These are phyloP conservation scores for Drosophila niveifrons DNA, from an alignment of 2,888 invertebrate species.

Conservation along the genomic window DNA sequence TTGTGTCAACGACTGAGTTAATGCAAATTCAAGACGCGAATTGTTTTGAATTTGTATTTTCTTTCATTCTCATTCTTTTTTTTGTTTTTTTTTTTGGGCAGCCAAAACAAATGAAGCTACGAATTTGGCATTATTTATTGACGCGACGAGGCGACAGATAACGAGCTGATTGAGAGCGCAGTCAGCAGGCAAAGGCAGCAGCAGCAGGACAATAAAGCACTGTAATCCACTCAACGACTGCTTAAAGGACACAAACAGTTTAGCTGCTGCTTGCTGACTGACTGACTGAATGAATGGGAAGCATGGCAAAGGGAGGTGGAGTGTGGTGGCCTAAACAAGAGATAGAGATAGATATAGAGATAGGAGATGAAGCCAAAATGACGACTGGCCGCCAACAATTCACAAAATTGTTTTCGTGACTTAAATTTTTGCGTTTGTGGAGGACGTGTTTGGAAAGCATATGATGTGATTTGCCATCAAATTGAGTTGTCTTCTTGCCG, in stretches of 20 bases:
- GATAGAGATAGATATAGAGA: conserved; percentile 13
- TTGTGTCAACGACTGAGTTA: conserved; percentile 36
- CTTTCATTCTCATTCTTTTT: neutral
- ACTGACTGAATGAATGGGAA: neutral
- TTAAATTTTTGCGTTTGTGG: conserved; percentile 83
- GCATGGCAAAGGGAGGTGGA: neutral
- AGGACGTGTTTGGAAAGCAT: conserved; percentile 85
- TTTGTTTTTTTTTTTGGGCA: neutral
- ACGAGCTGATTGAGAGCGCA: conserved; percentile 56
- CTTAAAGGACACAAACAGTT: conserved; percentile 59
- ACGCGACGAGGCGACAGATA: conserved; percentile 50
- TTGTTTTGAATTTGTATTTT: conserved; percentile 64
- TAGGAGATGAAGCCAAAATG: conserved; percentile 39
- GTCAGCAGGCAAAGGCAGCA: conserved; percentile 4
- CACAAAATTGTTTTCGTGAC: conserved; percentile 86
- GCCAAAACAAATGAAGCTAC: conserved; percentile 60
- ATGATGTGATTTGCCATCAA: conserved; percentile 85
- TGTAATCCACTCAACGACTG: conserved; percentile 73
- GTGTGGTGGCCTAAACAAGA: conserved; percentile 6
- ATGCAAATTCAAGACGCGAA: conserved; percentile 72
- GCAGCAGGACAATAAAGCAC: conserved; percentile 57
- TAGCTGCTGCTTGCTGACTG: conserved; percentile 17
- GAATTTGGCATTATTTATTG: conserved; percentile 62
- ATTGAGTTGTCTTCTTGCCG: conserved; percentile 80
- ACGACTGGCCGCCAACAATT: conserved; percentile 81